Base-by-base conservation (phyloP, 2,888 invertebrate species). In the Heliconius sara region DNA sequence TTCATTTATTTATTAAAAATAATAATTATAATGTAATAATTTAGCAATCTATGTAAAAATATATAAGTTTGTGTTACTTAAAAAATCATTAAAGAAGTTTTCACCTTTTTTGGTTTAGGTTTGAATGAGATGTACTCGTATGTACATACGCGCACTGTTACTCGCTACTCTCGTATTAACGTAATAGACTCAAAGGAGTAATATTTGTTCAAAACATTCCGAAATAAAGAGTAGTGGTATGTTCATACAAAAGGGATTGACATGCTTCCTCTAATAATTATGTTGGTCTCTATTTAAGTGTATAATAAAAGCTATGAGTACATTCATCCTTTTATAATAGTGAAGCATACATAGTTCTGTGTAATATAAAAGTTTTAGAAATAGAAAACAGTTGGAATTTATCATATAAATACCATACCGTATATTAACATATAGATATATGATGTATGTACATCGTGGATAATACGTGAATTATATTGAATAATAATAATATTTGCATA, bases 181-280 rank as follows among this genome's bases (percentile, higher is more conserved):
- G 84, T 84, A 85, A 85, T 86, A 85, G 83, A 85, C 85, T 84
- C 84, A 85, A 84, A 84, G 84, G 83, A 85, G 84, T 85, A 84
- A 85, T 88, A 87, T 89, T 89, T 89, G 87, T 85, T 84, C 85
- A 86, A 84, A 85, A 86, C 88, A 88, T 89, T 88, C 87, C 88
- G 79, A 86, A 86, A 86, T 84, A 85, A 86, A 85, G 85, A 83
- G 83, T 83, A 84, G 83, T 83, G 85, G 84, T 81, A 79, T 83
- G 83, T 83, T 84, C 84, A 84, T 83, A 82, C 84, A 84, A 85
- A 84, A 81, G 84, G 83, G 83, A 81, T 80, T 81, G 82, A 81
- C 81, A 77, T 81, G 81, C 84, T 83, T 84, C 83, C 83, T 82
- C 81, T 74, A 83, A 81, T 81, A 78, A 82, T 83, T 83, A 79